phyloP scores from a whole-genome alignment of 2,797 vertebrate species.

The Schizopygopsis malacanthus region DNA sequence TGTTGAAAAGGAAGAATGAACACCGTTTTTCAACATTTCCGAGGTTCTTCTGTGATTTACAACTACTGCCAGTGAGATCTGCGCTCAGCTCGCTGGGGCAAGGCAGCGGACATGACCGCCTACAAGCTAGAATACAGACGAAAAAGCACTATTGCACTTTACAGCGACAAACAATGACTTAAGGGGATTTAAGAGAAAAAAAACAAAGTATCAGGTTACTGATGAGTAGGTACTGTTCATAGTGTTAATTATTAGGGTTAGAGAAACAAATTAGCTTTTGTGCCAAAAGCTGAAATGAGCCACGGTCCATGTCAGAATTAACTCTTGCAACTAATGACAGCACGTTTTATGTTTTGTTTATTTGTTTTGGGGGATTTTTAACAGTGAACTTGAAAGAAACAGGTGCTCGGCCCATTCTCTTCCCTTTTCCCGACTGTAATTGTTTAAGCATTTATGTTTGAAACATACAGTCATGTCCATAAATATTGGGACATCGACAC shows the following conservation, averaged over 20 bases:
- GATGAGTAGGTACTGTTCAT: constrained; percentile 69
- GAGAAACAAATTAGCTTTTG: constrained; percentile 74
- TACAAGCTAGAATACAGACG: constrained; percentile 47
- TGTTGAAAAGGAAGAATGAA: constrained; percentile 77
- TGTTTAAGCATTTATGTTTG: constrained; percentile 8
- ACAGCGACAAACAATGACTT: constrained; percentile 80
- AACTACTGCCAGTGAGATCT: constrained; percentile 51
- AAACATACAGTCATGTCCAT: background rate
- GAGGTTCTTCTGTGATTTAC: constrained; percentile 30
- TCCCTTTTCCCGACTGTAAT: constrained; percentile 8
- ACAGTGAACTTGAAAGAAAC: constrained; percentile 29
- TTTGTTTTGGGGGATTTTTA: constrained; percentile 53
- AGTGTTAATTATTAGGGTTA: constrained; percentile 58
- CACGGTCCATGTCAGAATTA: constrained; percentile 68
- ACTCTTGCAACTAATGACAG: constrained; percentile 49
- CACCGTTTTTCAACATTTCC: constrained; percentile 5
- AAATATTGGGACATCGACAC: too few relatives aligned
- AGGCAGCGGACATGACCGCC: constrained; percentile 32
- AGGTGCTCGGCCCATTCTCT: constrained; percentile 16
- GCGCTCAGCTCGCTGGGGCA: constrained; percentile 30
- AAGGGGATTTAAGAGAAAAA: constrained; percentile 49
- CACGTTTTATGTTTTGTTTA: constrained; percentile 37
- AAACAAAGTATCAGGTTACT: constrained; percentile 73
- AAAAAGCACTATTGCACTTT: constrained; percentile 99
- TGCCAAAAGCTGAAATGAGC: constrained; percentile 81